Evolutionary conservation across 2,113 vertebrate species (phyloP), one percentile per base, ranked within the genome.

Genomic region (Numenius arquata): DNA sequence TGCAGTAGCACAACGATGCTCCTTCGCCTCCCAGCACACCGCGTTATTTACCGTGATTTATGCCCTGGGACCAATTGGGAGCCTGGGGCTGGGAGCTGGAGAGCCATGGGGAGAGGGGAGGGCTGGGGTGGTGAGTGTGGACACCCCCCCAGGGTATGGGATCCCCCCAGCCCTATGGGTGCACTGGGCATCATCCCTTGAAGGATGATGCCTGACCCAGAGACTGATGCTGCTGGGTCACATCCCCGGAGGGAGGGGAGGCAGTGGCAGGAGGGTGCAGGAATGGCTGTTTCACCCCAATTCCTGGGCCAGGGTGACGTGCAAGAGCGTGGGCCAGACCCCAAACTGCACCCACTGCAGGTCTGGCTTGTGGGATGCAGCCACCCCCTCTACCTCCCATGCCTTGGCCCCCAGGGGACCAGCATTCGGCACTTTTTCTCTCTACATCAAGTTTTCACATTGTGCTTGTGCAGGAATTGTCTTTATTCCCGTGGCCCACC

Each of bases 1-100:
- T 76, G 59, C 7, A 15, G 53, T 17, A 80, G 23, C 75, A 15
- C 58, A 78, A 52, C 15, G 32, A 73, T 75, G 58, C 85, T 92
- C 79, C 95, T 85, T 88, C 63, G 79, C 93, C 96, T 94, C 90
- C 81, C 93, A n/a, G 81, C 91, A 77, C 90, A 76, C 65, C 12
- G 62, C 30, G 59, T 94, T 82, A 83, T 56, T 61, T 23, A 65
- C 40, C 66, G 3, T 94, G 95, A 98, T 97, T 96, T 95, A 97
- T 88, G 82, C 82, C 88, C 96, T 47, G 92, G 41, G 88, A 93
- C 95, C 96, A 88, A 88, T 90, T 83, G 94, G 93, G 88, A 94
- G 95, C 90, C 96, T 94, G 91, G 80, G 83, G 89, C 85, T 89
- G 95, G 92, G 96, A 89, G 88, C 91, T 91, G 93, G 96, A 83